Conservation (phyloP, 2,888 invertebrate genomes). For the Boloria selene region DNA sequence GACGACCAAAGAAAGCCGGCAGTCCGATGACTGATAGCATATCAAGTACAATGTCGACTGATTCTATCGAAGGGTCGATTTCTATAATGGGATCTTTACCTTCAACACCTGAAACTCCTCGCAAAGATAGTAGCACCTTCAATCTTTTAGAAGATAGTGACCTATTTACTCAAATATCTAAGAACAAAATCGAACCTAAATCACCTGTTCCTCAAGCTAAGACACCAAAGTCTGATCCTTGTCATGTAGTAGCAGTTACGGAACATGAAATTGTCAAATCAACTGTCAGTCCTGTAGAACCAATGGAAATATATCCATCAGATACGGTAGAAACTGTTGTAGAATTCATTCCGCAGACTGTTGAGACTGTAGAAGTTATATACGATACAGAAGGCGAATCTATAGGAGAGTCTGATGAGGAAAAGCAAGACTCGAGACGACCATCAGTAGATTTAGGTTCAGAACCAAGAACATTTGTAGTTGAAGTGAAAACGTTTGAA, state of each 20-base stretch:
- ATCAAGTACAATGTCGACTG: conserved; percentile 49
- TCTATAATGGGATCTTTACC: conserved; percentile 47
- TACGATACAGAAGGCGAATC: conserved; percentile 78
- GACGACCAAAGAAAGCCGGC: conserved; percentile 43
- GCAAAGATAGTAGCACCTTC: conserved; percentile 82
- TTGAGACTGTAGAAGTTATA: conserved; percentile 80
- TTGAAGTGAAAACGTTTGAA: conserved; percentile 66
- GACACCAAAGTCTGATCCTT: conserved; percentile 52
- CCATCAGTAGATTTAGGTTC: conserved; percentile 55
- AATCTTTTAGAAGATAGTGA: conserved; percentile 85
- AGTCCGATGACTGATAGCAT: conserved; percentile 48
- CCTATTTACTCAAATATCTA: conserved; percentile 86
- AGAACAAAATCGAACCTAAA: conserved; percentile 60
- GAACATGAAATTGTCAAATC: conserved; percentile 87
- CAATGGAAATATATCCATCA: conserved; percentile 69
- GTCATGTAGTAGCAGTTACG: conserved; percentile 86
- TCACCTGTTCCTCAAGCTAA: conserved; percentile 32
- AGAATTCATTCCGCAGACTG: conserved; percentile 79
- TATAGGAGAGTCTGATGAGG: conserved; percentile 55
- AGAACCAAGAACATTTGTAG: conserved; percentile 68
- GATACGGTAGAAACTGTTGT: conserved; percentile 79
- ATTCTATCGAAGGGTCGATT: conserved; percentile 50
- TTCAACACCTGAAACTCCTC: conserved; percentile 63
- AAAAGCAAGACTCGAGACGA: conserved; percentile 31
- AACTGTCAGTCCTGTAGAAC: conserved; percentile 73